A percentile compares a stretch with the other conserved stretches of the same genome.
Evolutionary conservation across 2,113 vertebrate genomes (phyloP).

Genomic region (Chionodraco myersi): DNA sequence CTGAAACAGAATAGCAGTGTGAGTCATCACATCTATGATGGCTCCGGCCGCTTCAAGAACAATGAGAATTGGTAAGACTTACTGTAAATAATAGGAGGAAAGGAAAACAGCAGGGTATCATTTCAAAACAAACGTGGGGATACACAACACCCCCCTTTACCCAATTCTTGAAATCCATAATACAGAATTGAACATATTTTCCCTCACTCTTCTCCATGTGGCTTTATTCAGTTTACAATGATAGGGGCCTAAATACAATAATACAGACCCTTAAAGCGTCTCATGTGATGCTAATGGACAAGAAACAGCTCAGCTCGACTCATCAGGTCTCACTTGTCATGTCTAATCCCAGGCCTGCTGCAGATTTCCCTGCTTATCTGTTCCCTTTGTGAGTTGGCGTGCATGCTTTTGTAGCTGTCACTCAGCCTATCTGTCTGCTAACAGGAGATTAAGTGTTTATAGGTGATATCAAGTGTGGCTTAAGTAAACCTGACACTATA

Average conservation of each 20-base stretch:
- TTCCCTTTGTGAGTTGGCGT: slow-evolving; percentile 41
- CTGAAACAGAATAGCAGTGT: slow-evolving; percentile 32
- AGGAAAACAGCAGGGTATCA: slow-evolving; percentile 45
- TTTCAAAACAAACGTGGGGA: slow-evolving; percentile 26
- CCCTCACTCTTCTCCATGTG: background rate
- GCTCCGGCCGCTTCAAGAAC: slow-evolving; percentile 22
- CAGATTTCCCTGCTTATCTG: slow-evolving; percentile 42
- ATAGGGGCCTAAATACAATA: slow-evolving; percentile 1
- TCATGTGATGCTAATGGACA: background rate
- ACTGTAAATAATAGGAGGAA: slow-evolving; percentile 63
- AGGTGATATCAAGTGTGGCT: slow-evolving; percentile 27
- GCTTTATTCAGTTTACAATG: slow-evolving; percentile 22
- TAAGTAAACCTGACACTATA: slow-evolving; percentile 38
- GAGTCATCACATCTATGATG: slow-evolving; percentile 53
- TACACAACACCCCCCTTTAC: slow-evolving; percentile 7
- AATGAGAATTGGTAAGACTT: slow-evolving; percentile 18
- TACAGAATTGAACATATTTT: slow-evolving; percentile 2
- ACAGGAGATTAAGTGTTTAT: slow-evolving; percentile 41
- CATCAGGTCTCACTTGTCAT: slow-evolving; percentile 19
- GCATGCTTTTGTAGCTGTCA: slow-evolving; percentile 25
- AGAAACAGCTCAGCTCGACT: background rate
- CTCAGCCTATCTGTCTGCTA: slow-evolving; percentile 33
- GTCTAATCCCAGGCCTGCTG: slow-evolving; percentile 17
- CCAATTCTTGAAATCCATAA: slow-evolving; percentile 26
- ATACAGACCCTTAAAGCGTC: background rate